phyloP scores from a whole-genome alignment of 2,797 vertebrate species.

The Arvicola amphibius region DNA sequence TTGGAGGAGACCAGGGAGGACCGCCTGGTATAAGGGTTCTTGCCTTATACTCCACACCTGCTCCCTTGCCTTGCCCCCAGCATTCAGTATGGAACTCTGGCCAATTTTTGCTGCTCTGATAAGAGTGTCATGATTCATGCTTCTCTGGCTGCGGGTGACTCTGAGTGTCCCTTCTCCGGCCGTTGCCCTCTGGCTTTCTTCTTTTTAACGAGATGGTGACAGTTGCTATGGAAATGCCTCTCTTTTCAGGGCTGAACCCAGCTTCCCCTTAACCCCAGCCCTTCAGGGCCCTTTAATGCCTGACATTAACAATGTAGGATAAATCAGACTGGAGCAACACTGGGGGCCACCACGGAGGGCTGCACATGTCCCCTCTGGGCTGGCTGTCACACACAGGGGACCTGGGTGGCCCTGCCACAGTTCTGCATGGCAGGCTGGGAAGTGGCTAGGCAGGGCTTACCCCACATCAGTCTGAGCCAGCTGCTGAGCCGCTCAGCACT shows the following conservation, averaged over 20 bases:
- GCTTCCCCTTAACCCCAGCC: background rate
- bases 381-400: background rate
- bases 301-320: background rate
- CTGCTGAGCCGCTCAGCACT: background rate
- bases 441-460: background rate
- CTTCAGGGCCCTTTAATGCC: background rate
- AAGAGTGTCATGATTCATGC: background rate
- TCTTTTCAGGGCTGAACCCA: background rate
- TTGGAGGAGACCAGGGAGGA: background rate
- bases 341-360: background rate
- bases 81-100: background rate
- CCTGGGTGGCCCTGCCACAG: background rate
- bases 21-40: background rate
- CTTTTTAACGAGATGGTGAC: background rate
- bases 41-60: rapidly evolving
- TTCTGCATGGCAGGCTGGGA: background rate
- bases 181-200: background rate
- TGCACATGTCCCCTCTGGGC: background rate
- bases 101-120: background rate
- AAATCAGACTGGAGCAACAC: background rate
- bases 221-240: background rate
- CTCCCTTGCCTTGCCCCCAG: too few species aligned
- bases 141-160: background rate
- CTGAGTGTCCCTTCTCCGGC: background rate
- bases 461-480: background rate